Base-by-base conservation (phyloP, 2,113 vertebrate genomes). In the Trochalopteron elliotii region DNA sequence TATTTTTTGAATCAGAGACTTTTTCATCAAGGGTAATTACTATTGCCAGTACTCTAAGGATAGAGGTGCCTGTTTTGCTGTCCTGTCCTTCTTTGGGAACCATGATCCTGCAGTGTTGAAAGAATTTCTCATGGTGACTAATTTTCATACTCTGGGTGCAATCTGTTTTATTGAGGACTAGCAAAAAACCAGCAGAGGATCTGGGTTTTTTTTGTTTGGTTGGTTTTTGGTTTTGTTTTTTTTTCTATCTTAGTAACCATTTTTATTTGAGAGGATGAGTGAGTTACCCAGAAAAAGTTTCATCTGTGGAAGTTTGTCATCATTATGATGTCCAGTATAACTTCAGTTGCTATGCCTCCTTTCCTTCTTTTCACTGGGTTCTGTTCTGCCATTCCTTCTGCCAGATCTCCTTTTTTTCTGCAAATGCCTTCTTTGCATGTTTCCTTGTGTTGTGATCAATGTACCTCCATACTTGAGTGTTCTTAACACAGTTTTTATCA, bases 241-340 rank as follows among this genome's bases (percentile, higher is more conserved):
- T 57, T 12, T 2, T 17, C 28, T 27, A 9, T 15, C 13, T 57
- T 53, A 37, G 3, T 63, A 17, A 61, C 17, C 28, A 14, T 28
- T 68, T 70, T 49, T 61, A 49, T 15, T 35, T 56, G 27, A 44
- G 12, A 60, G 5, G 4, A 31, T 9, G 21, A 55, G 2, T 72
- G 20, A 61, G 2, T 74, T 81, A 37, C 15, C 30, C 37, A 61
- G 45, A 45, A 82, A 44, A 83, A 30, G 0, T 11, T 44, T 71
- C 2, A 42, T 23, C n/a, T 42, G 3, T 82, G 35, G 17, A 87
- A 84, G 13, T 47, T 40, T 18, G 7, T 55, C 17, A 14, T 57
- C 4, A 7, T 31, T 77, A 9, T 9, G 18, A 10, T 15, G 47
- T 23, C 20, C 19, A 49, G 2, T 23, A n/a, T 18, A 0, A 74